Conservation (phyloP, 1,140 invertebrate species). For the Hermetia illucens region DNA sequence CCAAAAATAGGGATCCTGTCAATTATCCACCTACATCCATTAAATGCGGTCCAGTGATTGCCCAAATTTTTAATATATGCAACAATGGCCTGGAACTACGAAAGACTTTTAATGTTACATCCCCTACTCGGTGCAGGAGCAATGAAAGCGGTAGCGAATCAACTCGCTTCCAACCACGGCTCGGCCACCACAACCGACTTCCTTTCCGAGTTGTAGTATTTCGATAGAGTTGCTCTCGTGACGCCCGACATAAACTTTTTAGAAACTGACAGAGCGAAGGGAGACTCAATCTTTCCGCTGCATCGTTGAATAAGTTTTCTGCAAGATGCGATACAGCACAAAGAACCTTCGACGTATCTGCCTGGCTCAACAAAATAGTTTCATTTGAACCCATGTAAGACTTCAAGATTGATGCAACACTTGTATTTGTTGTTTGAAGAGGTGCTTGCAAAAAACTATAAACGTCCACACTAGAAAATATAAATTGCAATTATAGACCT, state of each 20-base stretch:
- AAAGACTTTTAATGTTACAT: constrained; percentile 75
- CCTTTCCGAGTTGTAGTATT: constrained; percentile 34
- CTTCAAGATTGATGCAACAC: constrained; percentile 30
- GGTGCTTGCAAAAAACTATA: constrained; percentile 68
- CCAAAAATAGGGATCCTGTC: background rate
- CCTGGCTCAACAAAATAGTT: constrained; percentile 56
- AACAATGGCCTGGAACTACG: constrained; percentile 74
- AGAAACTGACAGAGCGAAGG: constrained; percentile 69
- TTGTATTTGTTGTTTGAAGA: constrained; percentile 41
- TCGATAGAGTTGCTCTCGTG: constrained; percentile 59
- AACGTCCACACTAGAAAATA: constrained; percentile 51
- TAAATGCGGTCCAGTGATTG: constrained; percentile 75
- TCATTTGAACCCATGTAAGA: constrained; percentile 34
- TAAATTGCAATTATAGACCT: background rate
- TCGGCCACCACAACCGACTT: constrained; percentile 32
- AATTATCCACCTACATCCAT: constrained; percentile 57
- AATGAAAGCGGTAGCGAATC: constrained; percentile 34
- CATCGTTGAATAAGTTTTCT: constrained; percentile 71
- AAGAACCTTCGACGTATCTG: constrained; percentile 71
- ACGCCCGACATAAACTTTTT: constrained; percentile 62
- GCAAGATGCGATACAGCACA: constrained; percentile 76
- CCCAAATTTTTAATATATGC: constrained; percentile 83
- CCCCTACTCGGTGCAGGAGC: constrained; percentile 69
- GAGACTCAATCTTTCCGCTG: constrained; percentile 74
- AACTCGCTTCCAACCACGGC: constrained; percentile 30